phyloP scores from a whole-genome alignment of 1,140 invertebrate species.

The Thaumatotibia leucotreta region DNA sequence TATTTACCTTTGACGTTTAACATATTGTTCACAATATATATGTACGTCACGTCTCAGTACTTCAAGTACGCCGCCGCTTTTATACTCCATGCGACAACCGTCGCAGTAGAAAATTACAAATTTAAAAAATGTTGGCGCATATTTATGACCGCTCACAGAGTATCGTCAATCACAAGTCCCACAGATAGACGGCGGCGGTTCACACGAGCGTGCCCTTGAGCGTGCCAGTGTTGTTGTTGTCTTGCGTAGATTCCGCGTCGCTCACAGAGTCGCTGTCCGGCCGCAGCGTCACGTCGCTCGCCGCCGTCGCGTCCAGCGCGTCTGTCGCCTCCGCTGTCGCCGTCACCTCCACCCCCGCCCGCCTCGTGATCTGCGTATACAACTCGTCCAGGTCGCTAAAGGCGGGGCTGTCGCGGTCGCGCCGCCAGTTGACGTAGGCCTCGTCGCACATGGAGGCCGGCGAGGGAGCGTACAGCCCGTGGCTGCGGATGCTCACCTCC shows the following conservation, averaged over 20 bases:
- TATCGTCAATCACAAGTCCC: too few species aligned
- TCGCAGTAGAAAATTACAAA: too few species aligned
- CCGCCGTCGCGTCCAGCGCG: conserved; percentile 54
- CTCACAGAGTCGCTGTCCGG: conserved; percentile 70
- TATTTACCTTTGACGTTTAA: too few species aligned
- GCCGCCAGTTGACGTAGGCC: conserved; percentile 73
- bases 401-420: too few species aligned
- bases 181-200: background rate
- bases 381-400: conserved; percentile 78
- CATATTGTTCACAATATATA: too few species aligned
- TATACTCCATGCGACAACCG: too few species aligned
- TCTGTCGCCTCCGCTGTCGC: conserved; percentile 38
- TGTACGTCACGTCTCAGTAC: too few species aligned
- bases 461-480: conserved; percentile 78
- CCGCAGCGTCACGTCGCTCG: conserved; percentile 63
- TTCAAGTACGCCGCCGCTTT: too few species aligned
- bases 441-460: conserved; percentile 74
- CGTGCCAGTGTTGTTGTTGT: background rate
- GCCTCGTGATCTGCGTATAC: conserved; percentile 76
- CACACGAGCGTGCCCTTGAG: background rate
- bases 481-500: conserved; percentile 79
- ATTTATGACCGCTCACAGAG: too few species aligned
- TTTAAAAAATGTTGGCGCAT: too few species aligned
- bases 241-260: conserved; percentile 37
- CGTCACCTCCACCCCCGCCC: conserved; percentile 37